phyloP scores from a whole-genome alignment of 2,113 vertebrate species.

The Colossoma macropomum region DNA sequence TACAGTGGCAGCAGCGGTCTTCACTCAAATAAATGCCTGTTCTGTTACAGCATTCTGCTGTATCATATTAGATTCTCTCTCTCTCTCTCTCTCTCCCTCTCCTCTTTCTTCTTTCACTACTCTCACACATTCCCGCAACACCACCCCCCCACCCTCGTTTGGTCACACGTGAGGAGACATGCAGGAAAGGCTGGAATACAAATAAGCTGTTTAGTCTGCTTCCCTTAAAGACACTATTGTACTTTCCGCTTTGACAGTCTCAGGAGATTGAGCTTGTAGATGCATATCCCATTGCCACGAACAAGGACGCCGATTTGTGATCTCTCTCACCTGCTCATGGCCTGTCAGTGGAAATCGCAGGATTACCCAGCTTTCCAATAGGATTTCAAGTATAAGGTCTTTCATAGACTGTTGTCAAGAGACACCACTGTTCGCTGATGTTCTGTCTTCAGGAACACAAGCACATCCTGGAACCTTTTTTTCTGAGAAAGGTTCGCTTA shows the following conservation, averaged over 20 bases:
- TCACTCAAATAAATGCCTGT: slow-evolving; percentile 75
- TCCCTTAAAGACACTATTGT: slow-evolving; percentile 79
- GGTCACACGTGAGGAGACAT: slow-evolving; percentile 74
- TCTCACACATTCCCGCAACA: not conserved
- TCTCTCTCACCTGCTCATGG: not conserved
- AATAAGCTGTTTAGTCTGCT: slow-evolving; percentile 71
- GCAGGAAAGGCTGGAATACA: slow-evolving; percentile 73
- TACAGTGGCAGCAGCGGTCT: slow-evolving; percentile 67
- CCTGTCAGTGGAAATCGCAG: not conserved
- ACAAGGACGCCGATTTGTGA: slow-evolving; percentile 6
- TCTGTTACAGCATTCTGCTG: slow-evolving; percentile 78
- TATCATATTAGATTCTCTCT: slow-evolving; percentile 72
- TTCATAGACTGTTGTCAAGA: not conserved
- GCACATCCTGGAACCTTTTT: not conserved
- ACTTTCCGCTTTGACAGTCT: slow-evolving; percentile 55
- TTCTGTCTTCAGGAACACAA: not conserved
- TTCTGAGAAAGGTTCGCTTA: not conserved
- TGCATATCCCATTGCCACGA: slow-evolving; percentile 10
- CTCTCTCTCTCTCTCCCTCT: slow-evolving; percentile 36
- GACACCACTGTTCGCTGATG: not conserved
- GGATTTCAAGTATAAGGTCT: slow-evolving; percentile 1
- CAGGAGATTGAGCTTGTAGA: slow-evolving; percentile 8
- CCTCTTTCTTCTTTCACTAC: slow-evolving; percentile 31
- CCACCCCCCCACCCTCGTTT: slow-evolving; percentile 58
- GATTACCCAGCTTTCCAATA: not conserved